Percentiles rank a stretch among this genome's conserved stretches.
Evolutionary conservation across 92 coral and sea anemone genomes (phyloP).

Genomic region (Paramuricea clavata): DNA sequence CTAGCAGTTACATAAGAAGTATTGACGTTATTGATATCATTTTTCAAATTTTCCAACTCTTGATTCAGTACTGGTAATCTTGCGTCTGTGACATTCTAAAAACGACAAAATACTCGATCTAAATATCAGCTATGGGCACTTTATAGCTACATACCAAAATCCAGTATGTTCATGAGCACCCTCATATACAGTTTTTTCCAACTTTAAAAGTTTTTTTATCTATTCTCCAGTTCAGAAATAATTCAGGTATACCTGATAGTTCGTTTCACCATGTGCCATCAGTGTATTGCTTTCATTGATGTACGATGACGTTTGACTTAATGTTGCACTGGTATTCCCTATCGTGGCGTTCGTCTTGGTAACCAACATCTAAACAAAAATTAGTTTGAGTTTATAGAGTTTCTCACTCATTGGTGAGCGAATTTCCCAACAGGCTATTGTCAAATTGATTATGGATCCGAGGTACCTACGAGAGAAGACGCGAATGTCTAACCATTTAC

Average conservation of each 20-base stretch:
- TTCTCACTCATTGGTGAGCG: too few relatives aligned
- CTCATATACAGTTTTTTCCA: too few relatives aligned
- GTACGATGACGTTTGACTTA: constrained; percentile 13
- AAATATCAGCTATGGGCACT: background rate
- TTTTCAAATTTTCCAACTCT: constrained; percentile 49
- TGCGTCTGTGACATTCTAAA: constrained; percentile 57
- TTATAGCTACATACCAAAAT: background rate
- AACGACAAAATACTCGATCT: background rate
- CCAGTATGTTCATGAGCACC: background rate
- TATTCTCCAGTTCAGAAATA: background rate
- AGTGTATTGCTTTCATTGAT: constrained; percentile 32
- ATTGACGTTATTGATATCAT: constrained; percentile 40
- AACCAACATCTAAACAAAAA: constrained; percentile 54
- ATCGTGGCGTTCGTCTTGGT: constrained; percentile 33
- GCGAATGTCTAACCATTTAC: too few relatives aligned
- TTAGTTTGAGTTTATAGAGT: background rate
- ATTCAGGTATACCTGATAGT: constrained; percentile 13
- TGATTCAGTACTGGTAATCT: constrained; percentile 51
- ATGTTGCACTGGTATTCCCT: constrained; percentile 26
- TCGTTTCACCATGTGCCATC: background rate
- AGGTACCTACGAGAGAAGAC: too few relatives aligned
- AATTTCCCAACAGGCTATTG: too few relatives aligned
- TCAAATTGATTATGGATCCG: too few relatives aligned
- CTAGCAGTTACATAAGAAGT: constrained; percentile 51
- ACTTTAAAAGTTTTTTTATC: too few relatives aligned